Base-by-base conservation (phyloP, 2,888 invertebrate species). In the Ptilodon capucinus region DNA sequence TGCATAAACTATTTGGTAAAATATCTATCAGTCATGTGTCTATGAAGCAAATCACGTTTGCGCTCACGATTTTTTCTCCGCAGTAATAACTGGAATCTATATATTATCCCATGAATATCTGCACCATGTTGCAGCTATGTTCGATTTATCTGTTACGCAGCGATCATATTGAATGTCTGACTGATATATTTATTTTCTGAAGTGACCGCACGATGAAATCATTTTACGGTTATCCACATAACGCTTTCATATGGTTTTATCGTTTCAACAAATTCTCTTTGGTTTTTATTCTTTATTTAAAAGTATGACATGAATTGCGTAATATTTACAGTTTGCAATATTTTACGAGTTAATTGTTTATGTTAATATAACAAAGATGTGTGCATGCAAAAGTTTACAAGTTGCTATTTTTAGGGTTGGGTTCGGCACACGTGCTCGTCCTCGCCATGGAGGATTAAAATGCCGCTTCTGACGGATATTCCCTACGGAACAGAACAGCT, bases 401-500 rank as follows among this genome's bases (percentile, higher is more conserved):
- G 44, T 46, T 43, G 47, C 58, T 73, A 74, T 70, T 69, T 74
- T 70, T 72, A 71, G 69, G 54, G 46, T 44, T 17, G 13, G 11
- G 28, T 45, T 58, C 52, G 45, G 52, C 58, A 78, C 80, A 81
- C 71, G 76, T 76, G 74, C 64, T 58, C 68, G 48, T 68, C 72
- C 67, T 63, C 71, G 65, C 64, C 60, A 69, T 66, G 65, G 63
- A 70, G 63, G 74, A 77, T 75, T 78, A 79, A 79, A 79, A 74
- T 76, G 70, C 60, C 66, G 71, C 74, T 78, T 76, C 79, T 80
- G 66, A 63, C 74, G 80, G 78, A 77, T 80, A 79, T 82, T 76
- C 76, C 67, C 68, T 13, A 38, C 38, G 19, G 18, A 61, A 64
- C 86, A 88, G 86, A 61, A 64, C 87, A 88, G 87, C 87, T 90